Conservation (phyloP, 1,140 invertebrate species). For the Whitmania pigra region DNA sequence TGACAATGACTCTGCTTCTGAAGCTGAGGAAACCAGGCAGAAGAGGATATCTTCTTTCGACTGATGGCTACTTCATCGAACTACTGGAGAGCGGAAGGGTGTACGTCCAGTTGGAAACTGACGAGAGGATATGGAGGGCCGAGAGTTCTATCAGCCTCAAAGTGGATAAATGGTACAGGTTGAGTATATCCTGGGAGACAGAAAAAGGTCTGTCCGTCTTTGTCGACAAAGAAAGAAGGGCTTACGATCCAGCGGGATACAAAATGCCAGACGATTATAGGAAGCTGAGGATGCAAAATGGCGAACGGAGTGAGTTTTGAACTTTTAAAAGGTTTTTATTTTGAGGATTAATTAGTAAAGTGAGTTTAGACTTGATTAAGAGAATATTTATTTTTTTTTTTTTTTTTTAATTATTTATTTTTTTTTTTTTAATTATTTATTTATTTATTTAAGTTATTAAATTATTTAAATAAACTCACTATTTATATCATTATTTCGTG, state of each 20-base stretch:
- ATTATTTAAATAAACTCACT: too few relatives aligned
- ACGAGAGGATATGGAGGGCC: conserved; percentile 31
- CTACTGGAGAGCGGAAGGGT: conserved; percentile 31
- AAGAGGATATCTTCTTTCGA: conserved; percentile 32
- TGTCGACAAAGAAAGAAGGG: conserved; percentile 28
- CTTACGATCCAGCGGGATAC: background rate
- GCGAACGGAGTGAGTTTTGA: background rate
- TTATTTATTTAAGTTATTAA: too few relatives aligned
- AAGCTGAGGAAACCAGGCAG: conserved; percentile 30
- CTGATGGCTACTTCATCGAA: conserved; percentile 34
- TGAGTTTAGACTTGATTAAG: too few relatives aligned
- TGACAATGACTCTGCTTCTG: conserved; percentile 36
- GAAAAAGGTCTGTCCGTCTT: conserved; percentile 33
- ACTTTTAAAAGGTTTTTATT: too few relatives aligned
- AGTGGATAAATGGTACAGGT: conserved; percentile 33
- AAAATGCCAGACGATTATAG: background rate
- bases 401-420: too few relatives aligned
- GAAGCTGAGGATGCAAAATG: background rate
- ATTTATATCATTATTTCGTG: too few relatives aligned
- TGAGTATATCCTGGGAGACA: conserved; percentile 36
- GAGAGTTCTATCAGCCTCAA: conserved; percentile 26
- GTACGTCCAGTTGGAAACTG: conserved; percentile 28
- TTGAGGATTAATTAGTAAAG: too few relatives aligned
- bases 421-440: too few relatives aligned
- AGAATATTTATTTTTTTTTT: too few relatives aligned